These are phyloP conservation scores for Ctenoplectra terminalis DNA, from an alignment of 1,140 invertebrate species.

Conservation along the genomic window DNA sequence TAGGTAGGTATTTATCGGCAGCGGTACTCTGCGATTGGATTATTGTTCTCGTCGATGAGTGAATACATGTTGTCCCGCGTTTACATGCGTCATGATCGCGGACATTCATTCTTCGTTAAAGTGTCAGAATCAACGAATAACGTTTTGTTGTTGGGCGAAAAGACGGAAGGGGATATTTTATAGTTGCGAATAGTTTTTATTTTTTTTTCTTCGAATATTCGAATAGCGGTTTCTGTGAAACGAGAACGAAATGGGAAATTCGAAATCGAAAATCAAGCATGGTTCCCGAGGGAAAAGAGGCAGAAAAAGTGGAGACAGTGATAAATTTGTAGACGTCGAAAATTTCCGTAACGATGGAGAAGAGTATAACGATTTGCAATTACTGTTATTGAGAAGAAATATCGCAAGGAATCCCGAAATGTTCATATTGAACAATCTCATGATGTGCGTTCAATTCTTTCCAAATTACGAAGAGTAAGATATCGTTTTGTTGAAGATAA, in stretches of 20 bases:
- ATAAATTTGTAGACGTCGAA: constrained; percentile 48
- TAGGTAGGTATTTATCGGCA: constrained; percentile 75
- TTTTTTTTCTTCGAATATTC: neutral
- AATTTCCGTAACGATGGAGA: constrained; percentile 33
- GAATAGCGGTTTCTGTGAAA: neutral
- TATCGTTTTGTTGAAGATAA: too few species aligned
- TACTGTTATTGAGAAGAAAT: constrained; percentile 83
- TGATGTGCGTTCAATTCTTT: constrained; percentile 90
- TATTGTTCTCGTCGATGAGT: constrained; percentile 39
- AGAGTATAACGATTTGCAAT: constrained; percentile 61
- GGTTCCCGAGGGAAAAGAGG: neutral
- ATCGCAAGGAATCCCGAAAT: constrained; percentile 85
- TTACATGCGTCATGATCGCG: constrained; percentile 46
- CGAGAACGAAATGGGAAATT: constrained; percentile 79
- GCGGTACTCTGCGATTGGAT: constrained; percentile 1
- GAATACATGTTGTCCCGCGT: constrained; percentile 21
- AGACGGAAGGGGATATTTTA: neutral
- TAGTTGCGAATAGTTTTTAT: too few species aligned
- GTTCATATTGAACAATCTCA: constrained; percentile 90
- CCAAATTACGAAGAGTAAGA: constrained; percentile 89
- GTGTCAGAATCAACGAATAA: neutral
- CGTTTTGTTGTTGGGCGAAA: neutral
- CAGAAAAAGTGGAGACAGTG: neutral
- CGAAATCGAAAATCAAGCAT: constrained; percentile 77
- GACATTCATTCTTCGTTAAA: constrained; percentile 6